Evolutionary conservation across 2,888 invertebrate species (phyloP), one percentile per base, ranked within the genome.

Genomic region (Hoplodrina blanda): DNA sequence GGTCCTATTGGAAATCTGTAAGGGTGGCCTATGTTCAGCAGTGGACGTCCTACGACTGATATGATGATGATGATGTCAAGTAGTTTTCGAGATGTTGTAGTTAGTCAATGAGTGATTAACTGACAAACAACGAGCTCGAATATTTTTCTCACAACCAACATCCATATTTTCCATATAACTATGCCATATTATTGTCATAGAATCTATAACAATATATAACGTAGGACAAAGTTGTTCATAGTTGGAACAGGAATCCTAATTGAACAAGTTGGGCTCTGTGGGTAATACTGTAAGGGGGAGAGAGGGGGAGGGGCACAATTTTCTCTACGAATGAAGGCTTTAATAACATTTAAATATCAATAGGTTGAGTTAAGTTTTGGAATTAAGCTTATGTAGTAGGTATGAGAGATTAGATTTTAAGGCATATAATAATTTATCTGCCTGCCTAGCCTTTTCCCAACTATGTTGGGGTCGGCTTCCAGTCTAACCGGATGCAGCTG

Each of bases 331-430:
- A 65, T 56, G 49, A 70, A 78, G 71, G 63, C 25, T 57, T 54
- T 77, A 72, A 79, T 65, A 69, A 78, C 63, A 79, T 84, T 82
- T 76, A 69, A 82, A 80, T 85, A 81, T 81, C 71, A 69, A 78
- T 71, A 50, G 73, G 15, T 37, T 13, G 19, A 25, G 46, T 54
- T 49, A 4, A 50, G 73, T 62, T 62, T 52, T 17, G 50, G 19
- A 30, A 25, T 46, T 11, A 1, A 41, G 41, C 3, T 41, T 10
- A 13, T 41, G 41, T 11, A 11, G 8, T n/a, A n/a, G n/a, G n/a
- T 41, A 11, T 13, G 41, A 41, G 10, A 41, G 11, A 10, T 13
- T 41, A 8, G 11, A 1, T 25, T 41, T 41, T 41, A 13, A 41
- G 41, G 41, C 41, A n/a, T n/a, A n/a, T n/a, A n/a, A n/a, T n/a